A percentile compares a stretch with the other conserved stretches of the same genome.
Evolutionary conservation across 2,113 vertebrate genomes (phyloP).

Genomic region (Phyllostomus hastatus): DNA sequence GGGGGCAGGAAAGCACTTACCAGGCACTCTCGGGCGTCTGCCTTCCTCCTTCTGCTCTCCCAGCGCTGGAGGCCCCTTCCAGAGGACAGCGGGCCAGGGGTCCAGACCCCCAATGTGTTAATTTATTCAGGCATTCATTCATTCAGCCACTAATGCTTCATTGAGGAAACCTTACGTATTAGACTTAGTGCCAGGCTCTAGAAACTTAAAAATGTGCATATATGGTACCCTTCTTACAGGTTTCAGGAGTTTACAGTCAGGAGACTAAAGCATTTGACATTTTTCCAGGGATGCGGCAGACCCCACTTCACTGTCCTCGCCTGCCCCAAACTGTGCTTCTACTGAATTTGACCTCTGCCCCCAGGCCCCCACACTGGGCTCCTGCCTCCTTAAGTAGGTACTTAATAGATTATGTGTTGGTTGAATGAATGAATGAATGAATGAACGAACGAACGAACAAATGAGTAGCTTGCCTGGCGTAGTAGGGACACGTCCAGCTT

Average conservation of each 20-base stretch:
- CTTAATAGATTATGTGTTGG: neutral
- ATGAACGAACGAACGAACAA: neutral
- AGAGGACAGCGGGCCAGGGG: rapidly evolving
- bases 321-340: neutral
- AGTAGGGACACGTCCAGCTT: neutral
- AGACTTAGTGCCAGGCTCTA: neutral
- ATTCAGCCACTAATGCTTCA: neutral
- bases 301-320: neutral
- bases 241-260: neutral
- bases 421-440: neutral
- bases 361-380: neutral
- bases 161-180: neutral
- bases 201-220: neutral
- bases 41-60: neutral
- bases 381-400: neutral
- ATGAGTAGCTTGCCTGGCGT: no score
- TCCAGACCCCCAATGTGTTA: neutral
- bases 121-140: neutral
- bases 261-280: neutral
- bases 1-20: no score
- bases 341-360: neutral
- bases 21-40: neutral
- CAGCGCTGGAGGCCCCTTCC: neutral
- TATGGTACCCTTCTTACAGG: neutral
- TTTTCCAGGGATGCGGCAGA: neutral